Percentiles rank a stretch among this genome's conserved stretches.
phyloP scores from a whole-genome alignment of 2,797 vertebrate genomes.

The Heteromormyrus szaboi region DNA sequence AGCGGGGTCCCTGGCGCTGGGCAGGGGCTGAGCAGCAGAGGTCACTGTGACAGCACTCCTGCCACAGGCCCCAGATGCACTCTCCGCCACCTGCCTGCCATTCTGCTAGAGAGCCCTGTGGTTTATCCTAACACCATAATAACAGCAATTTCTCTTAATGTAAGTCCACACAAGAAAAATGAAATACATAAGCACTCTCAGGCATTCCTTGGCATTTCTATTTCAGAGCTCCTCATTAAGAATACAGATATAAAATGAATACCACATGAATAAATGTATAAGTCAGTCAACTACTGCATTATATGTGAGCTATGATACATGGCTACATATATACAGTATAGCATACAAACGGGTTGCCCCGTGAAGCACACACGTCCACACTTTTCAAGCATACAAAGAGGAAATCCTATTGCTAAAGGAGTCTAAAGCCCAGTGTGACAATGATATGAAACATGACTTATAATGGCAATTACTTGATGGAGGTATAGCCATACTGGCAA shows the following conservation, averaged over 20 bases:
- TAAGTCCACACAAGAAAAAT: neutral
- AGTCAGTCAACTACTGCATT: neutral
- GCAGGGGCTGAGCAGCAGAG: conserved; percentile 22
- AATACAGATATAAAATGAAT: neutral
- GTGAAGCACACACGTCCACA: neutral
- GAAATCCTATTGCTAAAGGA: neutral
- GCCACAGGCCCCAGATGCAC: neutral
- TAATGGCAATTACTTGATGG: neutral
- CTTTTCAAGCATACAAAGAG: neutral
- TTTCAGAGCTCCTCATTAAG: neutral
- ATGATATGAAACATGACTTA: neutral
- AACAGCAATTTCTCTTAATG: conserved; percentile 2
- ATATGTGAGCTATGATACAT: neutral
- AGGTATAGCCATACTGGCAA: neutral
- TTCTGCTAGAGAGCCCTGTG: neutral
- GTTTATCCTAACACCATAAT: neutral
- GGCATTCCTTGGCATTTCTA: neutral
- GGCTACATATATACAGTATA: neutral
- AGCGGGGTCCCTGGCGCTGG: neutral
- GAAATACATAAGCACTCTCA: neutral
- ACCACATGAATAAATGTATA: neutral
- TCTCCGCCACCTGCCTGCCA: neutral
- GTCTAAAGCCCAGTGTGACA: neutral
- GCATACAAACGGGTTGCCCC: neutral
- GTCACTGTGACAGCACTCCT: conserved; percentile 22